Conservation (phyloP, 2,113 vertebrate species). For the Gobiocypris rarus region DNA sequence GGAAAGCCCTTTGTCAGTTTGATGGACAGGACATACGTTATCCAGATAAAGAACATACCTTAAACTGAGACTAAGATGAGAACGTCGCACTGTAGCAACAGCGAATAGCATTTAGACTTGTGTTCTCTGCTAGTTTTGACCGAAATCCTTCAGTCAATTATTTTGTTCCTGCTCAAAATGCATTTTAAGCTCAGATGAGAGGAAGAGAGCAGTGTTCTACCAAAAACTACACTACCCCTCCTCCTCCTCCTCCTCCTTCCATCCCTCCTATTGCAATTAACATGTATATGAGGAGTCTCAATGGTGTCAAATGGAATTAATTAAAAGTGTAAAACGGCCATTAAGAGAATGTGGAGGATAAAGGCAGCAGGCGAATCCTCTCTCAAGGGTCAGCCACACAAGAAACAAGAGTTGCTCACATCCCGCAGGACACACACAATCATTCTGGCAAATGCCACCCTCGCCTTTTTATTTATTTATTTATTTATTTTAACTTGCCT, state of each 20-base stretch:
- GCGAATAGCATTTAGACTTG: conserved; percentile 57
- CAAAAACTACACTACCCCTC: conserved; percentile 6
- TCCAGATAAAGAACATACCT: conserved; percentile 63
- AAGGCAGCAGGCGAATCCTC: conserved; percentile 39
- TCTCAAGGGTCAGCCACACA: conserved; percentile 31
- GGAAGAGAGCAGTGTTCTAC: conserved; percentile 3
- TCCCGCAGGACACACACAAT: neutral
- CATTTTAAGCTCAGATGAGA: neutral
- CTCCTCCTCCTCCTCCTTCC: conserved; percentile 10
- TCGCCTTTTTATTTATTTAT: neutral
- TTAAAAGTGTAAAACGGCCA: conserved; percentile 57
- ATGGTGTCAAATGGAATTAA: conserved; percentile 57
- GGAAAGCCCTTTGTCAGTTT: conserved; percentile 34
- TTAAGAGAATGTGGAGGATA: conserved; percentile 48
- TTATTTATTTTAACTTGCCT: neutral
- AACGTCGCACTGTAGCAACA: conserved; percentile 62
- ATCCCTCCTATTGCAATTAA: conserved; percentile 46
- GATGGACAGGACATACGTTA: conserved; percentile 54
- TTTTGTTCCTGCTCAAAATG: neutral
- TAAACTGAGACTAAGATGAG: conserved; percentile 64
- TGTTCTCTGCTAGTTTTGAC: neutral
- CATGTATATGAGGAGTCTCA: conserved; percentile 50
- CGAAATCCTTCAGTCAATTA: neutral
- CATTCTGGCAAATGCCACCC: conserved; percentile 25
- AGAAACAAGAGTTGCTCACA: conserved; percentile 7